A percentile compares a stretch with the other conserved stretches of the same genome.
Conservation (phyloP, 2,797 vertebrate species). For the Periophthalmus magnuspinnatus region DNA sequence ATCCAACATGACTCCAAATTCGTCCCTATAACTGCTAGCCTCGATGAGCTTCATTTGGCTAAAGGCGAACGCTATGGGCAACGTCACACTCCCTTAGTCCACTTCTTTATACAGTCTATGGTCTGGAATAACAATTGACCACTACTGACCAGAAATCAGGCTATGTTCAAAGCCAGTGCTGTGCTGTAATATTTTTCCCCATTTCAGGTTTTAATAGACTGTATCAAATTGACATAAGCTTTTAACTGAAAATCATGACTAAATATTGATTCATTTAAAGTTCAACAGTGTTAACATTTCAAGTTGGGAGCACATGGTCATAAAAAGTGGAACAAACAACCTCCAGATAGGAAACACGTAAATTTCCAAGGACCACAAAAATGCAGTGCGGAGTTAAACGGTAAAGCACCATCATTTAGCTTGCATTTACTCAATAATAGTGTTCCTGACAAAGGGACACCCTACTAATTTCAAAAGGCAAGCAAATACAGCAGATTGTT, state of each 20-base stretch:
- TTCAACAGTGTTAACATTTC: neutral
- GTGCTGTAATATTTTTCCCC: no score
- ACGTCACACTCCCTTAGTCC: no score
- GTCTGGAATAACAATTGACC: neutral
- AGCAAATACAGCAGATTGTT: neutral
- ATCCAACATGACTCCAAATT: no score
- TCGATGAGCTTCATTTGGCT: no score
- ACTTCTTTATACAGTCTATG: no score
- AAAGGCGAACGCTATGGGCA: no score
- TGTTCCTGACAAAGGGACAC: neutral
- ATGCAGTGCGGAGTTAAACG: neutral
- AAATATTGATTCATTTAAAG: neutral
- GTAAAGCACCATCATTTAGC: neutral
- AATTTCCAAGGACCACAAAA: constrained; percentile 8
- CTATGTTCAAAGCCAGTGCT: neutral
- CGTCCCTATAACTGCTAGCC: no score
- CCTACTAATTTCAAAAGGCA: neutral
- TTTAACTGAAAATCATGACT: neutral
- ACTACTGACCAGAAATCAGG: neutral
- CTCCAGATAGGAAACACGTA: constrained; percentile 3
- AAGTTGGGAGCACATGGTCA: neutral
- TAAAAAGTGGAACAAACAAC: constrained; percentile 10
- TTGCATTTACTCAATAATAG: neutral
- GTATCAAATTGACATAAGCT: neutral
- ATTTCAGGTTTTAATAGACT: neutral